phyloP scores from a whole-genome alignment of 2,113 vertebrate species.

The Callocephalon fimbriatum region DNA sequence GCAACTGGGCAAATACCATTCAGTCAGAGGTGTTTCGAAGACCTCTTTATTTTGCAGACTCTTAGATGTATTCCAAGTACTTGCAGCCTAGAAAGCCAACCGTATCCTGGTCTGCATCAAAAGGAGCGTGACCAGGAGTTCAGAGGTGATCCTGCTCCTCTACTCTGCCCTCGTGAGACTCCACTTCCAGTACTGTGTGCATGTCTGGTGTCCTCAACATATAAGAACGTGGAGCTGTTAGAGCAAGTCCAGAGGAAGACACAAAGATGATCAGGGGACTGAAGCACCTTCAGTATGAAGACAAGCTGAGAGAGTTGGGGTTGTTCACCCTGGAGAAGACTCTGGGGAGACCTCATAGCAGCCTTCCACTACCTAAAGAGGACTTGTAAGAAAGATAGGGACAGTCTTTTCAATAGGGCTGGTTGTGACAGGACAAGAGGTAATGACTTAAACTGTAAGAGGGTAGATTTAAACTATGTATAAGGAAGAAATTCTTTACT shows the following conservation, averaged over 20 bases:
- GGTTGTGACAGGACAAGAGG: not conserved
- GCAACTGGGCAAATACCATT: not conserved
- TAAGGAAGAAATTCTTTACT: not conserved
- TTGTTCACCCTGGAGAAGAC: not conserved
- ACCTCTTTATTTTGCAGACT: not conserved
- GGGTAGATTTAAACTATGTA: not conserved
- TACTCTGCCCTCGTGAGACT: not conserved
- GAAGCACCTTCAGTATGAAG: not conserved
- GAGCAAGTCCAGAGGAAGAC: not conserved
- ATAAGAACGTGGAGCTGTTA: not conserved
- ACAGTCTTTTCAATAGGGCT: not conserved
- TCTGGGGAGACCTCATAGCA: not conserved
- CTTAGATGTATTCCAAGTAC: not conserved
- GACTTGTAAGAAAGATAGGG: not conserved
- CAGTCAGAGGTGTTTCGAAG: not conserved
- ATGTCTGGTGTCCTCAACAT: not conserved
- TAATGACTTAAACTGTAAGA: not conserved
- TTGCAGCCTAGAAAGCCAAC: not conserved
- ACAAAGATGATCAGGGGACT: not conserved
- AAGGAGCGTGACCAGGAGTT: not conserved
- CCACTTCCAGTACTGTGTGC: not conserved
- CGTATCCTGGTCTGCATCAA: not conserved
- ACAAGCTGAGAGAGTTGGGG: not conserved
- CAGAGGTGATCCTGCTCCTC: not conserved
- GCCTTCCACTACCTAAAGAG: not conserved